Evolutionary conservation across 2,797 vertebrate species (phyloP).

Genomic region (Fistularia commersonii): DNA sequence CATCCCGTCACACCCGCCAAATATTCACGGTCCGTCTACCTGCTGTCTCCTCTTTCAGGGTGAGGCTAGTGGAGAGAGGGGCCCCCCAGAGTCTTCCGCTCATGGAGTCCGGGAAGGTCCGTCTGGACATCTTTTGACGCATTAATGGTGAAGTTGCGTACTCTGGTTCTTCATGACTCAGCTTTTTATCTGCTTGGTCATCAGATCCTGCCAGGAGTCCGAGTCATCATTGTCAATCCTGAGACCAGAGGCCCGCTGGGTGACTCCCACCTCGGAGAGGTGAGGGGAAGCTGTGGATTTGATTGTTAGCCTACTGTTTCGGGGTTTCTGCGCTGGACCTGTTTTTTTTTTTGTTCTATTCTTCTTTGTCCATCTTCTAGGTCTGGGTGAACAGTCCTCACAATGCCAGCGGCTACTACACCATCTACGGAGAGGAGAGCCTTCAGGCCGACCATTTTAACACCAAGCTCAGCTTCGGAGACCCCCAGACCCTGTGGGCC

Average conservation of each 20-base stretch:
- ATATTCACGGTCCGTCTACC: background rate
- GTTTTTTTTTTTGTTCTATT: background rate
- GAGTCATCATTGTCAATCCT: conserved; percentile 96
- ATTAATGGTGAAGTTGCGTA: background rate
- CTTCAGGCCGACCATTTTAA: conserved; percentile 98
- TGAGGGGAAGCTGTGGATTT: conserved; percentile 33
- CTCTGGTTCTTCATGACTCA: background rate
- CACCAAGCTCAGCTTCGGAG: conserved; percentile 95
- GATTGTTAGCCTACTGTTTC: background rate
- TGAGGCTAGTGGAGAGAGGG: conserved; percentile 94
- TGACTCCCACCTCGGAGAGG: conserved; percentile 97
- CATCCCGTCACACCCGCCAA: background rate
- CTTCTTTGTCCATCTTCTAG: conserved; percentile 57
- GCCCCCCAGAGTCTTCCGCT: conserved; percentile 97
- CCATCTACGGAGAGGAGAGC: conserved; percentile 95
- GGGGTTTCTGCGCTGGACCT: conserved; percentile 4
- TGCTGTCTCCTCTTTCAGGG: conserved; percentile 67
- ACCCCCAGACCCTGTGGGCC: conserved; percentile 94
- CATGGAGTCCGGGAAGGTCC: conserved; percentile 96
- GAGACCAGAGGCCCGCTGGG: conserved; percentile 96
- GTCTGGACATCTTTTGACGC: conserved; percentile 1
- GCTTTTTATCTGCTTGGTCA: background rate
- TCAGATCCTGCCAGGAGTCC: conserved; percentile 94
- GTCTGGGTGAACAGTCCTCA: conserved; percentile 97
- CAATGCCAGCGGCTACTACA: conserved; percentile 94